Evolutionary conservation across 2,113 vertebrate species (phyloP).

Genomic region (Anhinga rufa): DNA sequence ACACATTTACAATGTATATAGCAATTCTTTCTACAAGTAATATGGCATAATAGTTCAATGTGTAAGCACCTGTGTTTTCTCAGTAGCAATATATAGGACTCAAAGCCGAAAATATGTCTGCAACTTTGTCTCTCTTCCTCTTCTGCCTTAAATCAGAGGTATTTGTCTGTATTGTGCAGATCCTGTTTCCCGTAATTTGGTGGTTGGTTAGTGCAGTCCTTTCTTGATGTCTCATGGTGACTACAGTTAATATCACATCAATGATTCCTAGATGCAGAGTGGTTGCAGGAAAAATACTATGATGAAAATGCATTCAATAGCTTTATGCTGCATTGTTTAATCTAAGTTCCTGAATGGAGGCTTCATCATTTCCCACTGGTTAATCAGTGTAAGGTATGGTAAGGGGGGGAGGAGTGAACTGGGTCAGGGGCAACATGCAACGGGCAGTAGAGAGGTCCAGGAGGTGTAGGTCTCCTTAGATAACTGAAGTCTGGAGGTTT

Average conservation of each 20-base stretch:
- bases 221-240: neutral
- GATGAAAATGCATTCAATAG: neutral
- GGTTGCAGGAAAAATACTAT: neutral
- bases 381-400: neutral
- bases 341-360: neutral
- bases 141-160: neutral
- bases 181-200: neutral
- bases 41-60: neutral
- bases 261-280: neutral
- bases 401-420: neutral
- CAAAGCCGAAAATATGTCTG: neutral
- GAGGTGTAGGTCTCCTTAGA: neutral
- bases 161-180: neutral
- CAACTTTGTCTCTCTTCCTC: neutral
- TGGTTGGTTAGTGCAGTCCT: neutral
- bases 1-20: neutral
- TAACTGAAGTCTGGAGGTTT: neutral
- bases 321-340: neutral
- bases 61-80: neutral
- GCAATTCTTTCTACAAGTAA: neutral
- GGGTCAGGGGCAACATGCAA: neutral
- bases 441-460: neutral
- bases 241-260: neutral
- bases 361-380: neutral
- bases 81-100: neutral